Conservation (phyloP, 2,797 vertebrate species). For the Gephyroberyx darwinii region DNA sequence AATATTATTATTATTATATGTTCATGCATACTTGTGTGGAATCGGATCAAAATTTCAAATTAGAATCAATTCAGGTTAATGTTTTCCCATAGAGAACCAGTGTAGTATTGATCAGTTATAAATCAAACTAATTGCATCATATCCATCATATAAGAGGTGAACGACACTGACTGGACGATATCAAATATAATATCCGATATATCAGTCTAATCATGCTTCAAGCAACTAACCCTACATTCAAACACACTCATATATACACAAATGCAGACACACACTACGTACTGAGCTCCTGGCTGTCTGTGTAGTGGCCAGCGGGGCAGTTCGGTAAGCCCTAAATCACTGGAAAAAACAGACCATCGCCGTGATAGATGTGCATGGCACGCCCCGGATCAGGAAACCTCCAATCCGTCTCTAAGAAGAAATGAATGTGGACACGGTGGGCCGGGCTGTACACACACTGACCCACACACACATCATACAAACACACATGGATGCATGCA, state of each 20-base stretch:
- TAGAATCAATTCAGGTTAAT: neutral
- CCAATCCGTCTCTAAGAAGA: constrained; percentile 65
- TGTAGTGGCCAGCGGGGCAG: constrained; percentile 52
- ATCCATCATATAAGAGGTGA: neutral
- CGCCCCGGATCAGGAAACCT: constrained; percentile 69
- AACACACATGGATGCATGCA: constrained; percentile 24
- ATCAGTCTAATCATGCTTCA: neutral
- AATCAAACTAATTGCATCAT: neutral
- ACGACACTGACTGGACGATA: neutral
- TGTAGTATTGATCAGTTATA: neutral
- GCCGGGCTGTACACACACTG: constrained; percentile 34
- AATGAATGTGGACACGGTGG: constrained; percentile 48
- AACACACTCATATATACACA: neutral
- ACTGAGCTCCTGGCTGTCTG: no score
- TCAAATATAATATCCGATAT: neutral
- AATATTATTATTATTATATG: no score
- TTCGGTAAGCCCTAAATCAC: constrained; percentile 75
- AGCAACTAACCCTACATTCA: no score
- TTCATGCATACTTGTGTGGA: no score
- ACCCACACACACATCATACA: constrained; percentile 46
- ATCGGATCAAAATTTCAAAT: neutral
- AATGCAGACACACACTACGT: neutral
- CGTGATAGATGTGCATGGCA: constrained; percentile 73
- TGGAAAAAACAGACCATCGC: constrained; percentile 57
- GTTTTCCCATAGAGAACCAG: neutral